Percentiles rank a stretch among this genome's conserved stretches.
phyloP scores from a whole-genome alignment of 2,113 vertebrate species.

The Poeciliopsis turrubarensis region DNA sequence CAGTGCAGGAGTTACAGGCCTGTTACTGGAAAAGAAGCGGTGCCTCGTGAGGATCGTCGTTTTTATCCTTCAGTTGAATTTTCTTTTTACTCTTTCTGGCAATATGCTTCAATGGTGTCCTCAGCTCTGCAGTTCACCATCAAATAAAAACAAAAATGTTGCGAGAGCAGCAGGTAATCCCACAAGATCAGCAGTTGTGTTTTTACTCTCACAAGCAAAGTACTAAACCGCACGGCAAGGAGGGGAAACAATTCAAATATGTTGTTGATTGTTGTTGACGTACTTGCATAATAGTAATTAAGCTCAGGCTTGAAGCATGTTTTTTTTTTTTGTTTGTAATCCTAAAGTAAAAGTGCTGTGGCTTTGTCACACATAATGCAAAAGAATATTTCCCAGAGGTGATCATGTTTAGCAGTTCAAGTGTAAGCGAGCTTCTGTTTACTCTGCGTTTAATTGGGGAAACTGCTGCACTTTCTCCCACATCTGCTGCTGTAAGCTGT shows the following conservation, averaged over 20 bases:
- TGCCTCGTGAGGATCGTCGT: neutral
- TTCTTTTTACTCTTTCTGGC: neutral
- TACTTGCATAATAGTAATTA: neutral
- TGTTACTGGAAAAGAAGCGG: neutral
- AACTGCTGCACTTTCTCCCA: slow-evolving; percentile 9
- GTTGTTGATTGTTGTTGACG: neutral
- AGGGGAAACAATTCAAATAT: neutral
- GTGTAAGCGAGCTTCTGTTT: slow-evolving; percentile 21
- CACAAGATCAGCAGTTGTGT: neutral
- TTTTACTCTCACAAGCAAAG: neutral
- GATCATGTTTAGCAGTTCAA: slow-evolving; percentile 21
- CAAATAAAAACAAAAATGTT: neutral
- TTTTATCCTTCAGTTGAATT: neutral
- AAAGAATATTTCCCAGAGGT: slow-evolving; percentile 27
- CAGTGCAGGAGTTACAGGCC: neutral
- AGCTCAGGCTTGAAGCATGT: neutral
- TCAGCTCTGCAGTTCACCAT: neutral
- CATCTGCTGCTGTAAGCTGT: slow-evolving; percentile 31
- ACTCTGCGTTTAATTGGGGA: slow-evolving; percentile 51
- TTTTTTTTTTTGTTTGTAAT: neutral
- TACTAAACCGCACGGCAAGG: neutral
- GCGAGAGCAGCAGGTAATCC: neutral
- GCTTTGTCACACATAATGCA: neutral
- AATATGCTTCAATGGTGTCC: neutral
- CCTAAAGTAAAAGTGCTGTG: neutral